Conservation (phyloP, 2,797 vertebrate genomes). For the Pseudotriccus pelzelni region DNA sequence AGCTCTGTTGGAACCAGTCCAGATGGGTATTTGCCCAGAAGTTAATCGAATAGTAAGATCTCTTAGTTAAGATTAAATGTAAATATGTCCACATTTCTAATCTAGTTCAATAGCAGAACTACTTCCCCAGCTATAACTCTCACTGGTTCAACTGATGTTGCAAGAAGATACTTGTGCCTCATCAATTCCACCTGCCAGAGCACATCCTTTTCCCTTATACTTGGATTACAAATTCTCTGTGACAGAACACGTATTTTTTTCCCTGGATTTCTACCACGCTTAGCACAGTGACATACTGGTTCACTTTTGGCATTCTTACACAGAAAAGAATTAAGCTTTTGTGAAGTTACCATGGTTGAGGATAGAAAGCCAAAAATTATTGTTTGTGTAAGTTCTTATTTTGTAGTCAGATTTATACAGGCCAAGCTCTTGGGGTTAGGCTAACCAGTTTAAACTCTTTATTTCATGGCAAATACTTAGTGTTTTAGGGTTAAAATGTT, state of each 20-base stretch:
- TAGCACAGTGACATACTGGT: background rate
- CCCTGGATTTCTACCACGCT: background rate
- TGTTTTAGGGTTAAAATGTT: background rate
- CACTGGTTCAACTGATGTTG: background rate
- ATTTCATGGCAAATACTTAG: background rate
- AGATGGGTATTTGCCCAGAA: background rate
- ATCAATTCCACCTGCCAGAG: background rate
- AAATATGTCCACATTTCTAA: background rate
- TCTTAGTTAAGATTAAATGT: background rate
- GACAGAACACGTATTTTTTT: background rate
- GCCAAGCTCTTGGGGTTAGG: background rate
- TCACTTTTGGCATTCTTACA: background rate
- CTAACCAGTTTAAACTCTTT: background rate
- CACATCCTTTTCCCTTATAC: background rate
- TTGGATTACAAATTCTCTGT: background rate
- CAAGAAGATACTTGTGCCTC: background rate
- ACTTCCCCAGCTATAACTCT: background rate
- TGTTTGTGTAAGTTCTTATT: background rate
- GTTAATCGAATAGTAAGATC: background rate
- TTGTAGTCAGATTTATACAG: background rate
- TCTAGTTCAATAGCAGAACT: background rate
- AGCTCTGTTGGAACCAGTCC: background rate
- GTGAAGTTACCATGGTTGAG: background rate
- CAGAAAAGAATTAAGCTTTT: background rate
- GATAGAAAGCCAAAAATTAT: background rate